Base-by-base conservation (phyloP, 2,797 vertebrate species). In the Enoplosus armatus region DNA sequence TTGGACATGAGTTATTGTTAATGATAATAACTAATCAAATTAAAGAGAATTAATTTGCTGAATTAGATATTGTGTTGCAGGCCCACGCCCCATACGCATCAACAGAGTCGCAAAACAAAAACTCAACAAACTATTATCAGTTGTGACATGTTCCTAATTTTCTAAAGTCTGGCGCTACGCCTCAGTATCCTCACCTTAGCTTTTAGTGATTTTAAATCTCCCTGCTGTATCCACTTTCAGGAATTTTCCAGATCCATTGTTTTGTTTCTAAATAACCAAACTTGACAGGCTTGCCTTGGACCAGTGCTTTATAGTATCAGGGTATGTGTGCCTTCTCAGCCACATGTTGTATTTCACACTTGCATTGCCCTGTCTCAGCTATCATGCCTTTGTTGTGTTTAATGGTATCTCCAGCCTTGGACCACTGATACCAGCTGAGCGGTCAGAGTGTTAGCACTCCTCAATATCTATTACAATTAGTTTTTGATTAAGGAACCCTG, bases 381-480 rank as follows among this genome's bases (percentile, higher is more conserved):
- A 96, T 96, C 96, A 96, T 85, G 93, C 88, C 89, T 77, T 96
- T 96, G 97, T 97, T 97, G 96, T 97, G 96, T 97, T 97, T 97
- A 96, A 97, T 96, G 96, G 96, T 97, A 95, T 91, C 96, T 96
- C 95, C 93, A 94, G 95, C 82, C 95, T 95, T 94, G 94, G 94
- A 94, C 94, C 89, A 92, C 95, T 94, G 96, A 97, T 96, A 97
- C 96, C 97, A 95, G 91, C 92, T 95, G 95, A 94, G 95, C 94
- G 95, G 96, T 97, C 97, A 96, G 95, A 80, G 96, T 97, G 97
- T 98, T 98, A 97, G 97, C 96, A 97, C 97, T 98, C 97, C 97
- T 96, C 95, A 95, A 96, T 98, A 99, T 98, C 97, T 98, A 96
- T 97, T 96, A 97, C 97, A 99, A 99, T 99, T 99, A 98, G 97